These are phyloP conservation scores for Hapalemur alaotrensis DNA, from an alignment of 2,797 vertebrate genomes.

Conservation along the genomic window DNA sequence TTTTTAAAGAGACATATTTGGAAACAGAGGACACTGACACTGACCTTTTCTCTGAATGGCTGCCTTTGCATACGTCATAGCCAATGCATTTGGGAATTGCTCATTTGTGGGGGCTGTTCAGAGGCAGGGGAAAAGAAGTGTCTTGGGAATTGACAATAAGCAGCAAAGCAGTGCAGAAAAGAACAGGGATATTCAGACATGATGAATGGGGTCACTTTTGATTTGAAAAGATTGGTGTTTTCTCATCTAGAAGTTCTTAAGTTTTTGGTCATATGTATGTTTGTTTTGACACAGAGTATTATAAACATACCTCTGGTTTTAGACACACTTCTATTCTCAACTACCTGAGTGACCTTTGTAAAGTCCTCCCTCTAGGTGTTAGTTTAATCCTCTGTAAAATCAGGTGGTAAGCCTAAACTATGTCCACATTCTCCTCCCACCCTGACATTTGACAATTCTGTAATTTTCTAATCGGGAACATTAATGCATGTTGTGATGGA, in stretches of 20 bases:
- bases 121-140: not conserved
- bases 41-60: constrained; percentile 64
- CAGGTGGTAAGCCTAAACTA: not conserved
- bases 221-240: constrained; percentile 55
- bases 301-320: constrained; percentile 17
- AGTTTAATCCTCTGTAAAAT: constrained; percentile 34
- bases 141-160: constrained; percentile 56
- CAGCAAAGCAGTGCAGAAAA: constrained; percentile 47
- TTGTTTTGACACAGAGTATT: constrained; percentile 5
- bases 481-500: constrained; percentile 32
- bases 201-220: constrained; percentile 59
- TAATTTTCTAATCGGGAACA: constrained; percentile 49
- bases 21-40: constrained; percentile 60
- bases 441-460: constrained; percentile 45
- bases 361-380: constrained; percentile 8
- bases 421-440: not conserved
- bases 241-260: constrained; percentile 28
- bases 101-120: constrained; percentile 48
- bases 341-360: constrained; percentile 29
- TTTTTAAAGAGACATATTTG: constrained; percentile 56
- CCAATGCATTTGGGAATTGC: constrained; percentile 59
- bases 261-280: not conserved
- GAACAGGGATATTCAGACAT: constrained; percentile 42
- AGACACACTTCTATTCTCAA: not conserved
- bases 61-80: constrained; percentile 50